phyloP scores from a whole-genome alignment of 2,113 vertebrate species.

The Hirundichthys speculiger region DNA sequence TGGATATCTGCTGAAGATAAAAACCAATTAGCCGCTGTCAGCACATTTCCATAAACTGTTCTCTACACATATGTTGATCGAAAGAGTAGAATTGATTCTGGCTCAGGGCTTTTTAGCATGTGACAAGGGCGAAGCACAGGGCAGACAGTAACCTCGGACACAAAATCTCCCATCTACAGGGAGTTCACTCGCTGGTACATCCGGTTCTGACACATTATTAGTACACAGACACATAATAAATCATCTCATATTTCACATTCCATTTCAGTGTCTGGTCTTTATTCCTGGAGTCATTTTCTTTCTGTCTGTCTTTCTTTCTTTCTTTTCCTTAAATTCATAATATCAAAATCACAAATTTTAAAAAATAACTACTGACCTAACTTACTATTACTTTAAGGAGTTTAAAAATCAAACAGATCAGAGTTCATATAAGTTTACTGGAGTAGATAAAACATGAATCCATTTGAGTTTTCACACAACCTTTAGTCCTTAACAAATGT shows the following conservation, averaged over 20 bases:
- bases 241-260: slow-evolving; percentile 33
- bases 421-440: no score
- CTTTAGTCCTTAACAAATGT: no score
- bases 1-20: background rate
- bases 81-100: slow-evolving; percentile 38
- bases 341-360: no score
- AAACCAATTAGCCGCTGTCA: slow-evolving; percentile 4
- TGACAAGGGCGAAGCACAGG: slow-evolving; percentile 14
- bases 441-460: no score
- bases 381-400: no score
- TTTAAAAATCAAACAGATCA: no score
- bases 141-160: slow-evolving; percentile 32
- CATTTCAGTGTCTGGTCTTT: background rate
- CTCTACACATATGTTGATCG: slow-evolving; percentile 17
- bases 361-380: no score
- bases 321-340: background rate
- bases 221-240: slow-evolving; percentile 12
- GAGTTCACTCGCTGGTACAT: slow-evolving; percentile 38
- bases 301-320: background rate
- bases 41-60: slow-evolving; percentile 24
- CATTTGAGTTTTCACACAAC: no score
- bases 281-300: background rate
- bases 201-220: slow-evolving; percentile 23
- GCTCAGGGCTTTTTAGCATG: slow-evolving; percentile 26
- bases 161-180: slow-evolving; percentile 51